These are phyloP conservation scores for Cataglyphis hispanica DNA, from an alignment of 1,140 invertebrate genomes.

Conservation along the genomic window DNA sequence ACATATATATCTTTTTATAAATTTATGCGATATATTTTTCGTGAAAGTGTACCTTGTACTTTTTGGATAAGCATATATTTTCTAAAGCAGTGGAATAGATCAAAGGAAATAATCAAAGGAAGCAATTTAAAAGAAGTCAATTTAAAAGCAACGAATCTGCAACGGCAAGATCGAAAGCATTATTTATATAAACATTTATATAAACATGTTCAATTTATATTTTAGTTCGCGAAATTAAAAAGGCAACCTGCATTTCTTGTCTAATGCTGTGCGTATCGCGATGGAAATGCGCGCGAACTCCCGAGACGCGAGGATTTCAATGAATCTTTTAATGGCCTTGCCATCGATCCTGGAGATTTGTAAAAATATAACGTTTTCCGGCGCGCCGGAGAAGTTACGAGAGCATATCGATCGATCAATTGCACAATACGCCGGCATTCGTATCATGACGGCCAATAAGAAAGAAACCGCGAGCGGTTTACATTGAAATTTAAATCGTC, in stretches of 20 bases:
- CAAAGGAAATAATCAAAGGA: neutral
- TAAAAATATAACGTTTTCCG: conserved; percentile 26
- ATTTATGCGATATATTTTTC: neutral
- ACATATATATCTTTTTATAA: neutral
- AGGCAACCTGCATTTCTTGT: neutral
- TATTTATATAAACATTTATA: neutral
- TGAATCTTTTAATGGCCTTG: conserved; percentile 27
- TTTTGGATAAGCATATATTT: neutral
- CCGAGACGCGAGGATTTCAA: neutral
- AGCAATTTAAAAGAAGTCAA: neutral
- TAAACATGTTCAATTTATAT: neutral
- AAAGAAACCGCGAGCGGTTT: neutral
- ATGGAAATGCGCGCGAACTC: neutral
- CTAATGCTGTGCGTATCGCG: neutral
- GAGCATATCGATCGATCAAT: conserved; percentile 15
- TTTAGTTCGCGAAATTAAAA: neutral
- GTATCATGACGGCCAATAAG: conserved; percentile 22
- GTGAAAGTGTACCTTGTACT: neutral
- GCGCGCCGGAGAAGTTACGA: neutral
- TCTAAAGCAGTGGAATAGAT: neutral
- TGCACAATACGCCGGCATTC: conserved; percentile 4
- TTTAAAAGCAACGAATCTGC: conserved; percentile 2
- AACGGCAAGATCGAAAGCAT: neutral
- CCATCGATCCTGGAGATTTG: neutral
- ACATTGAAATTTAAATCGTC: conserved; percentile 45